These are phyloP conservation scores for Agrenia bidenticulata DNA, from an alignment of 2,888 invertebrate genomes.

Conservation along the genomic window DNA sequence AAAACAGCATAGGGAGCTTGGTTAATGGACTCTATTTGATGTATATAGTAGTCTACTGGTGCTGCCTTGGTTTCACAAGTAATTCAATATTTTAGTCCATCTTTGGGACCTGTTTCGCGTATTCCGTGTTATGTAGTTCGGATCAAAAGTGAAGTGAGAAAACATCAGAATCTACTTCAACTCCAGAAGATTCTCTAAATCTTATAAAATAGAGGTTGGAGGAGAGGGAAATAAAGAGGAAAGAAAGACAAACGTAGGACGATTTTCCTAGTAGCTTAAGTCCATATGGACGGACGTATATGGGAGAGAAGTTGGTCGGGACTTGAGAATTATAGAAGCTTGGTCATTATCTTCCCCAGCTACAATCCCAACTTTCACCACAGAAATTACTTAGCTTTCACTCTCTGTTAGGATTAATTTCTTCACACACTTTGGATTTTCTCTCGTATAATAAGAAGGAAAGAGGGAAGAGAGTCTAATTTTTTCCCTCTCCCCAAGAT, in stretches of 20 bases:
- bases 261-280: too few relatives aligned
- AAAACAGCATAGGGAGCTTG: background rate
- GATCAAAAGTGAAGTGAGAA: slow-evolving; percentile 1
- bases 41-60: background rate
- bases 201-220: too few relatives aligned
- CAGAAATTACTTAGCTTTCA: slow-evolving; percentile 11
- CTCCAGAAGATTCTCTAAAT: too few relatives aligned
- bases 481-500: background rate
- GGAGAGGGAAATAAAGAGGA: too few relatives aligned
- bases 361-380: slow-evolving; percentile 16
- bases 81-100: background rate
- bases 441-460: background rate
- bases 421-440: background rate
- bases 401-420: background rate
- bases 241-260: too few relatives aligned
- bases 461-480: background rate
- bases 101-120: background rate
- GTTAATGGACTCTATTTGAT: slow-evolving; percentile 3
- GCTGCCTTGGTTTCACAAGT: too few relatives aligned
- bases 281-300: background rate
- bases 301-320: background rate
- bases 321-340: background rate
- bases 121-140: background rate
- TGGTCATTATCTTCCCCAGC: background rate
- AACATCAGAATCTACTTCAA: slow-evolving; percentile 10